These are phyloP conservation scores for Clytia hemisphaerica DNA, from an alignment of 30 jellyfish, hydroid and myxozoan species.

Conservation along the genomic window DNA sequence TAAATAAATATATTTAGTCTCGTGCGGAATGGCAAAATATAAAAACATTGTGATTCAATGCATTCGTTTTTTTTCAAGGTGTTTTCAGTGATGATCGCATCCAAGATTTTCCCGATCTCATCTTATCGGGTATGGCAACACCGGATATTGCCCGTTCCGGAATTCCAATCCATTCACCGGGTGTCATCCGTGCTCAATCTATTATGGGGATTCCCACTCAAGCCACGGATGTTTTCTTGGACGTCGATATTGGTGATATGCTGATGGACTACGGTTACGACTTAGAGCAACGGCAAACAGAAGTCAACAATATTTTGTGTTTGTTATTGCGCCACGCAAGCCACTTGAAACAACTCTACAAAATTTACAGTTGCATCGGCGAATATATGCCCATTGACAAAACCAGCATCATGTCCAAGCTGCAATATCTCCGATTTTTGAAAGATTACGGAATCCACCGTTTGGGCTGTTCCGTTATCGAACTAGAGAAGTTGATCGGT, in stretches of 20 bases:
- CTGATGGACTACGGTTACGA: constrained; percentile 38
- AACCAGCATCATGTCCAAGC: constrained; percentile 51
- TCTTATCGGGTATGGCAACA: constrained; percentile 82
- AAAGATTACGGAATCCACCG: constrained; percentile 58
- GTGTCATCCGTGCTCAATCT: constrained; percentile 33
- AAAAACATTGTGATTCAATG: neutral
- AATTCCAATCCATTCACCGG: constrained; percentile 65
- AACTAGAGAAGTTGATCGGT: constrained; percentile 33
- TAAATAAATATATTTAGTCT: no score
- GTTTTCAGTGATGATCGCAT: constrained; percentile 69
- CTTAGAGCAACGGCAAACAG: constrained; percentile 61
- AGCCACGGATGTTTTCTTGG: constrained; percentile 46
- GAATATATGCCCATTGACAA: constrained; percentile 43
- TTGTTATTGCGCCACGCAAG: constrained; percentile 42
- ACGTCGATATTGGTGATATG: constrained; percentile 46
- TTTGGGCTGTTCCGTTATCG: constrained; percentile 41
- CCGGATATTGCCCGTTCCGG: constrained; percentile 77
- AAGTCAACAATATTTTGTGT: constrained; percentile 37
- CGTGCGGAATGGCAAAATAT: no score
- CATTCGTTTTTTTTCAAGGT: constrained; percentile 38
- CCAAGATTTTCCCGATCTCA: constrained; percentile 63
- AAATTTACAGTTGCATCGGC: constrained; percentile 84
- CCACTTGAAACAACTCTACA: constrained; percentile 61
- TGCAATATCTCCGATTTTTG: constrained; percentile 70
- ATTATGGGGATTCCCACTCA: neutral